Evolutionary conservation across 2,888 invertebrate genomes (phyloP).

Genomic region (Elmis aenea): DNA sequence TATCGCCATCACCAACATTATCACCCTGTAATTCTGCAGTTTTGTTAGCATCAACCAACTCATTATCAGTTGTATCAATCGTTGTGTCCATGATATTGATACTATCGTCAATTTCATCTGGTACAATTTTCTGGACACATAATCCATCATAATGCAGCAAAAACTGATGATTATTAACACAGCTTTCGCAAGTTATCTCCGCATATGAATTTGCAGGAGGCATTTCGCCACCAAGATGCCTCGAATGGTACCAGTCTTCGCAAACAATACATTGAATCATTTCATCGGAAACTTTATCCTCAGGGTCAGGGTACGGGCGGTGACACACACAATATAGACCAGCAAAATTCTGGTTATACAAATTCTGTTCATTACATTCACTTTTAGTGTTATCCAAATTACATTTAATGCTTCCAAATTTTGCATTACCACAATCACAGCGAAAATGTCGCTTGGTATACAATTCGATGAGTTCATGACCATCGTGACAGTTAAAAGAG

Average conservation of each 20-base stretch:
- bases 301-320: slow-evolving; percentile 92
- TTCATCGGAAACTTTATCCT: slow-evolving; percentile 73
- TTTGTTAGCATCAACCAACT: slow-evolving; percentile 2
- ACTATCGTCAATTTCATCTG: slow-evolving; percentile 18
- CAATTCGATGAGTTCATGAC: slow-evolving; percentile 90
- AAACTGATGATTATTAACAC: slow-evolving; percentile 73
- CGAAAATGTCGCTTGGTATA: slow-evolving; percentile 95
- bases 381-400: slow-evolving; percentile 60
- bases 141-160: slow-evolving; percentile 63
- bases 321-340: slow-evolving; percentile 89
- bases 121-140: slow-evolving; percentile 30
- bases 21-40: slow-evolving; percentile 6
- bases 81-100: too few species aligned
- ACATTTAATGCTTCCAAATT: slow-evolving; percentile 65
- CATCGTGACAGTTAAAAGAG: slow-evolving; percentile 90
- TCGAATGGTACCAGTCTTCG: slow-evolving; percentile 95
- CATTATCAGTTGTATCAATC: slow-evolving; percentile 7
- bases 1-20: slow-evolving; percentile 5
- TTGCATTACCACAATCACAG: slow-evolving; percentile 90
- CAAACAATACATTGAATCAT: slow-evolving; percentile 97
- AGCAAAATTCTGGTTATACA: slow-evolving; percentile 90
- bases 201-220: slow-evolving; percentile 59
- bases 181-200: slow-evolving; percentile 79
- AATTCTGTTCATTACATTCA: slow-evolving; percentile 64
- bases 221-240: slow-evolving; percentile 61